These are phyloP conservation scores for Ferdinandea cuprea DNA, from an alignment of 2,888 invertebrate species.

Conservation along the genomic window DNA sequence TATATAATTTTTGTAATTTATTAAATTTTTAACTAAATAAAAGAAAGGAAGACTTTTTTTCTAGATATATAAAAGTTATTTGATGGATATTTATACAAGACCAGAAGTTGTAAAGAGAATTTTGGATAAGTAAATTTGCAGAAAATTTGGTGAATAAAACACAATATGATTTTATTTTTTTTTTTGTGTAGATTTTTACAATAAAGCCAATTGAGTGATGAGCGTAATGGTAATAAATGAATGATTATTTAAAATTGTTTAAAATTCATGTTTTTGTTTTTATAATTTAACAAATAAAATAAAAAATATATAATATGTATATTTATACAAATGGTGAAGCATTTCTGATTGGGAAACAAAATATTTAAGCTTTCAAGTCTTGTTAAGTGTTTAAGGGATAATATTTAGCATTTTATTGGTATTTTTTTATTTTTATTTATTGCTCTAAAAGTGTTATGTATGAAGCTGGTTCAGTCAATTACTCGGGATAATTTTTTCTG, in stretches of 20 bases:
- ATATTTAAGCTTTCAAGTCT: slow-evolving; percentile 32
- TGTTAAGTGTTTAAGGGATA: slow-evolving; percentile 1
- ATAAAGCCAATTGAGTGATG: slow-evolving; percentile 31
- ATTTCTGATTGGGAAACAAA: no score
- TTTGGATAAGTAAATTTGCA: slow-evolving; percentile 20
- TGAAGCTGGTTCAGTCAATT: no score
- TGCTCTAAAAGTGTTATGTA: background rate
- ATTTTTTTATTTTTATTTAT: background rate
- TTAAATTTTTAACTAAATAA: slow-evolving; percentile 21
- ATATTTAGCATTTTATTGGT: background rate
- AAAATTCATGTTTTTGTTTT: background rate
- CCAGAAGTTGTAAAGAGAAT: slow-evolving; percentile 72
- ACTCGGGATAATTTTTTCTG: no score
- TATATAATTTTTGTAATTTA: slow-evolving; percentile 6
- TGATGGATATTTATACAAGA: slow-evolving; percentile 76
- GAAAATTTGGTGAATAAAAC: slow-evolving; percentile 20
- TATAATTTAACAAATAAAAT: no score
- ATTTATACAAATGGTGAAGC: no score
- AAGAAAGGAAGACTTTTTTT: slow-evolving; percentile 32
- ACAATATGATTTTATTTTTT: slow-evolving; percentile 14
- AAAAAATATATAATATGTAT: no score
- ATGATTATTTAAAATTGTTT: no score
- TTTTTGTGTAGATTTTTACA: slow-evolving; percentile 1
- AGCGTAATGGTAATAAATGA: no score
- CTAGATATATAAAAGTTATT: slow-evolving; percentile 56